phyloP scores from a whole-genome alignment of 2,888 invertebrate genomes.

The Pristionchus maxplancki region DNA sequence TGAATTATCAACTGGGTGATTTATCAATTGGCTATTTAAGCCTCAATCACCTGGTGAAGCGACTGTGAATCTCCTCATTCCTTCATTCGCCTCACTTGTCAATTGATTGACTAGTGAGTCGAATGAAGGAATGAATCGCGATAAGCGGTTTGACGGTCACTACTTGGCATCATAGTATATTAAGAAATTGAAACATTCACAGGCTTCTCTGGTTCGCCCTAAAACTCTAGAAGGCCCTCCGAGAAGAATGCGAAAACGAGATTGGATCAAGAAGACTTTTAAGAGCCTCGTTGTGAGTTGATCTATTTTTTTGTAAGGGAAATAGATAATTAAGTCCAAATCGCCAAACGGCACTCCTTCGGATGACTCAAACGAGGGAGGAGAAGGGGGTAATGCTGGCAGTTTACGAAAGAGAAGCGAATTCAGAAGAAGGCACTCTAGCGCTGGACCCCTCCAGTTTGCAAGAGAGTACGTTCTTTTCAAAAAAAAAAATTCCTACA shows the following conservation, averaged over 20 bases:
- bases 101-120: too few species aligned
- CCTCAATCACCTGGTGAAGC: too few species aligned
- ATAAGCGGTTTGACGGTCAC: too few species aligned
- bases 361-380: conserved; percentile 48
- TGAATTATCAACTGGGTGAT: too few species aligned
- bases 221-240: conserved; percentile 46
- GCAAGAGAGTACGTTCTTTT: conserved; percentile 62
- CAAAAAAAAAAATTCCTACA: background rate
- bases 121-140: too few species aligned
- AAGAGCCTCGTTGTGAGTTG: conserved; percentile 64
- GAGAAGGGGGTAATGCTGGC: conserved; percentile 44
- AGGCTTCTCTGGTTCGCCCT: background rate
- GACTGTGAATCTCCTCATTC: too few species aligned
- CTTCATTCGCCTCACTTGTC: too few species aligned
- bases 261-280: conserved; percentile 68
- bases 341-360: conserved; percentile 32
- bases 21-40: too few species aligned
- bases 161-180: too few species aligned
- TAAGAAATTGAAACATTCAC: background rate
- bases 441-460: conserved; percentile 63
- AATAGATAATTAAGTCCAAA: background rate
- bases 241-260: conserved; percentile 66
- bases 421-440: conserved; percentile 47
- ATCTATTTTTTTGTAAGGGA: background rate
- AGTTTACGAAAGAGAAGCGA: conserved; percentile 55